These are phyloP conservation scores for Melieria crassipennis DNA, from an alignment of 2,888 invertebrate species.

Conservation along the genomic window DNA sequence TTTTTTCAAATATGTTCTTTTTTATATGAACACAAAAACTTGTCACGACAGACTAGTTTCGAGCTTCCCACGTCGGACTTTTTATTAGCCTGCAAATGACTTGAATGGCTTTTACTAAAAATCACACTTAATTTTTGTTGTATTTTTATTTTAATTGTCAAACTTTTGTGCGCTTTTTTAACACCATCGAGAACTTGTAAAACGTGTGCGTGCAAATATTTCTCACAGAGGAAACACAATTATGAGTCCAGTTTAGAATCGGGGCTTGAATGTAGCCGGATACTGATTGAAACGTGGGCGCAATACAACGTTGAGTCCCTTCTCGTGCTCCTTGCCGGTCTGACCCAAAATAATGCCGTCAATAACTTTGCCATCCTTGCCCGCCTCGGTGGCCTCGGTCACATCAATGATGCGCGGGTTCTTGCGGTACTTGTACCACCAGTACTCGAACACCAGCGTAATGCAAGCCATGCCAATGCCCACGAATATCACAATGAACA, in stretches of 20 bases:
- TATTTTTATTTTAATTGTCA: no score
- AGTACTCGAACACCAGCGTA: conserved; percentile 92
- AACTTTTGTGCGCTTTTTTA: not conserved
- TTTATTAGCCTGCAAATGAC: no score
- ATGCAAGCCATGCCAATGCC: conserved; percentile 92
- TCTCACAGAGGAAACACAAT: not conserved
- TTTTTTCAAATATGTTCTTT: no score
- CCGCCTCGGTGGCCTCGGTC: conserved; percentile 66
- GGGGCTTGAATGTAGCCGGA: conserved; percentile 59
- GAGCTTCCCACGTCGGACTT: no score
- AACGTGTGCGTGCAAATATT: conserved; percentile 24
- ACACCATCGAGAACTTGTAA: conserved; percentile 23
- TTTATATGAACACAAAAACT: no score
- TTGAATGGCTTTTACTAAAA: no score
- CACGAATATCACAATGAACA: conserved; percentile 96
- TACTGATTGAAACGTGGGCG: conserved; percentile 63
- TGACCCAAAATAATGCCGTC: conserved; percentile 61
- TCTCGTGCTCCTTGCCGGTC: conserved; percentile 58
- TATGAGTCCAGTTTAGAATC: conserved; percentile 50
- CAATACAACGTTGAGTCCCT: conserved; percentile 55
- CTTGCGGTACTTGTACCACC: conserved; percentile 87
- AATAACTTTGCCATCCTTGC: conserved; percentile 54
- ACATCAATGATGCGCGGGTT: conserved; percentile 72
- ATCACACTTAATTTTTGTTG: no score
- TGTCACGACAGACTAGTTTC: no score